phyloP scores from a whole-genome alignment of 2,797 vertebrate species.

The Myotis daubentonii region DNA sequence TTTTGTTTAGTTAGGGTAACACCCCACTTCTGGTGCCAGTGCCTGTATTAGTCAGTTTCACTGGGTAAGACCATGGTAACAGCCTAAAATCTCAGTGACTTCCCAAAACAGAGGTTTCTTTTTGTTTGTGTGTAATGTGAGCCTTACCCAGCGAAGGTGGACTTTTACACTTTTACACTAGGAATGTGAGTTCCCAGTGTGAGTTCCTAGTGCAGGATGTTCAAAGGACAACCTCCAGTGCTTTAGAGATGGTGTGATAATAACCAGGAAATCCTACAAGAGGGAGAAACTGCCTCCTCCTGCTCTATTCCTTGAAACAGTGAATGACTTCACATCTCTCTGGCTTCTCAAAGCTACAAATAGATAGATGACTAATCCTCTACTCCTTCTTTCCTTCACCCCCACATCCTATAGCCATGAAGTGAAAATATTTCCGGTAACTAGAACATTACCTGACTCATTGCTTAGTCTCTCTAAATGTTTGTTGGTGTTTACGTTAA shows the following conservation, averaged over 20 bases:
- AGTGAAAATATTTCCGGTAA: slow-evolving; percentile 42
- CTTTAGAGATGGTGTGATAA: background rate
- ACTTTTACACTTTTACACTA: background rate
- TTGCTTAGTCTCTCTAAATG: slow-evolving; percentile 5
- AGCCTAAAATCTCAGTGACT: slow-evolving; percentile 57
- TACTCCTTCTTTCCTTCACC: background rate
- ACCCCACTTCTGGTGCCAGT: slow-evolving; percentile 68
- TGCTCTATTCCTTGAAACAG: background rate
- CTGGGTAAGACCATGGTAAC: slow-evolving; percentile 36
- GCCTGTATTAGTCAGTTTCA: slow-evolving; percentile 68
- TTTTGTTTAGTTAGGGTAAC: slow-evolving; percentile 65
- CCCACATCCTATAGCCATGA: slow-evolving; percentile 12
- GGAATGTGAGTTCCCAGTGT: background rate
- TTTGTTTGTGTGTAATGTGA: slow-evolving; percentile 18
- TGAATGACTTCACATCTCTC: slow-evolving; percentile 41
- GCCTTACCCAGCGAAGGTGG: background rate
- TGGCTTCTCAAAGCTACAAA: slow-evolving; percentile 61
- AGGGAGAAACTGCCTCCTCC: background rate
- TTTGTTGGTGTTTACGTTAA: slow-evolving; percentile 45
- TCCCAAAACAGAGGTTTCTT: slow-evolving; percentile 53
- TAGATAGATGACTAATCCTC: slow-evolving; percentile 52
- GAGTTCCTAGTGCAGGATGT: background rate
- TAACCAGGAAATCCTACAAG: slow-evolving; percentile 13
- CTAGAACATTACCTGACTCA: slow-evolving; percentile 38
- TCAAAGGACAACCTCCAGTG: background rate